Evolutionary conservation across 2,113 vertebrate species (phyloP).

Genomic region (Fulica atra): DNA sequence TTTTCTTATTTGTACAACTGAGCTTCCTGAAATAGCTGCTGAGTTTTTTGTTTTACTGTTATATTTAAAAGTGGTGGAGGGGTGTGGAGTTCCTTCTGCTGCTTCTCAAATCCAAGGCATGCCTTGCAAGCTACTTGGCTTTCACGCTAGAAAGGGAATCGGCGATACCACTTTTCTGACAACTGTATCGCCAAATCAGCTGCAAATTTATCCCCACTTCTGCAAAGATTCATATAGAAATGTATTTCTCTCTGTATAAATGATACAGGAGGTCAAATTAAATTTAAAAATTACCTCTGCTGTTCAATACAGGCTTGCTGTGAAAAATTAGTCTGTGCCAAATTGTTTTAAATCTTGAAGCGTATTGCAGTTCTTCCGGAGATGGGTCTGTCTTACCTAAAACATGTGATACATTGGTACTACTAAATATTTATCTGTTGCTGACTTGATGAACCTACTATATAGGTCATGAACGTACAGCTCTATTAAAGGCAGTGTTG

Average conservation of each 20-base stretch:
- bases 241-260: not conserved
- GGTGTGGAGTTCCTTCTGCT: constrained; percentile 64
- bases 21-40: constrained; percentile 57
- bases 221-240: not conserved
- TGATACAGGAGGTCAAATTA: not conserved
- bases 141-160: not conserved
- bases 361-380: not conserved
- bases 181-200: not conserved
- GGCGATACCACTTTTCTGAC: not conserved
- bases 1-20: constrained; percentile 47
- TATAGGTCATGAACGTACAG: not conserved
- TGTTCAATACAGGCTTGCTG: constrained; percentile 10
- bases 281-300: not conserved
- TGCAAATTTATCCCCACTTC: not conserved
- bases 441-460: not conserved
- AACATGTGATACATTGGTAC: not conserved
- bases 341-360: not conserved
- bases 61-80: constrained; percentile 56
- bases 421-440: not conserved
- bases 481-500: not conserved
- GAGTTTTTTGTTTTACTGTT: constrained; percentile 53
- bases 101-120: constrained; percentile 51
- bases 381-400: not conserved
- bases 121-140: constrained; percentile 52
- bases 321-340: constrained; percentile 13